Evolutionary conservation across 2,888 invertebrate genomes (phyloP), one percentile per base, ranked within the genome.

Genomic region (Tetropium fuscum): DNA sequence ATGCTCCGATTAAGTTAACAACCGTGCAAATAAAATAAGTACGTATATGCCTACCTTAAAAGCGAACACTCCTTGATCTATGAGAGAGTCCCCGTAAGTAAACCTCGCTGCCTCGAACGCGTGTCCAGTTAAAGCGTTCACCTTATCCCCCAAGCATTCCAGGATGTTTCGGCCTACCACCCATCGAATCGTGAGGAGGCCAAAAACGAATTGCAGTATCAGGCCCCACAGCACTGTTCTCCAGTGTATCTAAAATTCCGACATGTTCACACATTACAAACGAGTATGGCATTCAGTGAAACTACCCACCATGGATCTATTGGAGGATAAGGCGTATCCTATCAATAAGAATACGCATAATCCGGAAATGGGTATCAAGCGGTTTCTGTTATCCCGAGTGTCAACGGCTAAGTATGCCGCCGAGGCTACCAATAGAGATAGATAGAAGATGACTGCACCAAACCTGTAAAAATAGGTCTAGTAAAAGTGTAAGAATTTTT

Each of bases 181-280:
- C 94, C 95, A 95, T 58, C 95, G 86, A 63, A 98, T 90, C 60
- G 95, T 94, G 15, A 96, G 69, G 1, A 97, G 73, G 0, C 95
- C 97, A 57, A 98, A 87, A 2, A 88, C 56, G 74, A 97, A 93
- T 83, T 98, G 98, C 4, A 96, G 82, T 0, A 89, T 82, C 13
- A 97, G 82, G 0, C 97, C 97, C 74, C 89, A 88, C 13, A 90
- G 73, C 0, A 97, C 92, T 0, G 91, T 89, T 3, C 90, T 85
- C 96, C 96, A 95, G 58, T 87, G 86, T 2, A 94, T 84, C 82
- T 91, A 63, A 53, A 74, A 72, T 63, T 47, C 51, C 3, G 2
- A 30, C 10, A 81, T 25, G 2, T 11, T 41, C 19, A 16, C 6
- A 40, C 16, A 6, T 11, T n/a, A n/a, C n/a, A n/a, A n/a, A n/a